A percentile compares a stretch with the other conserved stretches of the same genome.
Conservation (phyloP, 2,113 vertebrate genomes). For the Dryoscopus gambensis region DNA sequence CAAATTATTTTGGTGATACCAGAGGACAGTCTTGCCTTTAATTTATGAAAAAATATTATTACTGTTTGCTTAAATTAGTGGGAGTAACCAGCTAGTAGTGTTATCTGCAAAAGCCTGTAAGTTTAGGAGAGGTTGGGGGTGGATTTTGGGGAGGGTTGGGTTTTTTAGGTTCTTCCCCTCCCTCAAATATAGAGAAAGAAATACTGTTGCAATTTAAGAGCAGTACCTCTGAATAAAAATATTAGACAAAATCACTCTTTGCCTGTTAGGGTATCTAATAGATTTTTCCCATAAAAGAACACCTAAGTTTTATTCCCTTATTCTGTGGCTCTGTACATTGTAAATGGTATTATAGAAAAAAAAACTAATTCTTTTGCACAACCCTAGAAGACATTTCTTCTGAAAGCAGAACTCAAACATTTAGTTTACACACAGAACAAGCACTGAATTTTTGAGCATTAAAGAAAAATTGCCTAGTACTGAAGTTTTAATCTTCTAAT, state of each 20-base stretch:
- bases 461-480: not conserved
- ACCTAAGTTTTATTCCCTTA: not conserved
- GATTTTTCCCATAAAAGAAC: not conserved
- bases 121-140: not conserved
- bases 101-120: not conserved
- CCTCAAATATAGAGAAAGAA: not conserved
- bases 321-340: not conserved
- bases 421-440: not conserved
- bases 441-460: not conserved
- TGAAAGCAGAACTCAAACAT: not conserved
- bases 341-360: not conserved
- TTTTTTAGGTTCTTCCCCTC: not conserved
- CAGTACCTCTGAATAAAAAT: not conserved
- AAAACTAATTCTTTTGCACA: not conserved
- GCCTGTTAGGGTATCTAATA: not conserved
- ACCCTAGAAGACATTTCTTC: not conserved
- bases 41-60: not conserved
- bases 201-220: not conserved
- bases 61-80: not conserved
- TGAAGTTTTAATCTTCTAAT: not conserved
- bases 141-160: accelerated
- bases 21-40: not conserved
- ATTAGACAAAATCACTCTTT: not conserved
- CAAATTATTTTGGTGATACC: not conserved
- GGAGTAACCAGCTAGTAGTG: not conserved